phyloP scores from a whole-genome alignment of 2,797 vertebrate species.

The Cyprinodon diabolis region DNA sequence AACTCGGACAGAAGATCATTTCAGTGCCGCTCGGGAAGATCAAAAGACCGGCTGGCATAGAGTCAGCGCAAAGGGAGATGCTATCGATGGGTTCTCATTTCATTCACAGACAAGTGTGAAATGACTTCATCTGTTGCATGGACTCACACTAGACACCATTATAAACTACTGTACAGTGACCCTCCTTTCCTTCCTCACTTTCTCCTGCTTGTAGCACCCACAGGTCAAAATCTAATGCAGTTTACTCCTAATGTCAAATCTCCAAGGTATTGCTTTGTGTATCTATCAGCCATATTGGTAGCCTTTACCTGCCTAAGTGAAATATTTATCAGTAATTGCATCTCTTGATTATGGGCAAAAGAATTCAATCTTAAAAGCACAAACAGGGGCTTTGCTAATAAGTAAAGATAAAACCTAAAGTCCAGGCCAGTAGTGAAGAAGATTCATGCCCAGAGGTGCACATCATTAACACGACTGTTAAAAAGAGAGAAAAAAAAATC shows the following conservation, averaged over 20 bases:
- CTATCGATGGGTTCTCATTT: conserved; percentile 74
- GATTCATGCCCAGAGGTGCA: conserved; percentile 40
- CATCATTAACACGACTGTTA: conserved; percentile 60
- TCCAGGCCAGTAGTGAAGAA: conserved; percentile 41
- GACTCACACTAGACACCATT: conserved; percentile 71
- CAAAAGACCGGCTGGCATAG: conserved; percentile 73
- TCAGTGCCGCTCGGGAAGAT: conserved; percentile 71
- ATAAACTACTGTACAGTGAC: conserved; percentile 64
- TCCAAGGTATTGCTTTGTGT: conserved; percentile 51
- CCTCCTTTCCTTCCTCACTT: conserved; percentile 53
- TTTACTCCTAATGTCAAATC: conserved; percentile 52
- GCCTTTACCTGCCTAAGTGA: conserved; percentile 36
- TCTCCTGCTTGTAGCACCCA: conserved; percentile 41
- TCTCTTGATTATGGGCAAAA: conserved; percentile 19
- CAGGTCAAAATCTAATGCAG: conserved; percentile 44
- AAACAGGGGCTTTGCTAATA: conserved; percentile 27
- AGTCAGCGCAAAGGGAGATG: conserved; percentile 64
- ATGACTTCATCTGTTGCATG: conserved; percentile 78
- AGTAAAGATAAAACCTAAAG: conserved; percentile 46
- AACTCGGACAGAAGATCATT: conserved; percentile 76
- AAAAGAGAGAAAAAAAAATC: conserved; percentile 47
- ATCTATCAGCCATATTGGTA: conserved; percentile 32
- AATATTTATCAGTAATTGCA: conserved; percentile 29
- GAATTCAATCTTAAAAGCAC: conserved; percentile 11
- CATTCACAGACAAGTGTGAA: conserved; percentile 79